Evolutionary conservation across 2,888 invertebrate genomes (phyloP), one percentile per base, ranked within the genome.

Genomic region (Odontocolon sp.): DNA sequence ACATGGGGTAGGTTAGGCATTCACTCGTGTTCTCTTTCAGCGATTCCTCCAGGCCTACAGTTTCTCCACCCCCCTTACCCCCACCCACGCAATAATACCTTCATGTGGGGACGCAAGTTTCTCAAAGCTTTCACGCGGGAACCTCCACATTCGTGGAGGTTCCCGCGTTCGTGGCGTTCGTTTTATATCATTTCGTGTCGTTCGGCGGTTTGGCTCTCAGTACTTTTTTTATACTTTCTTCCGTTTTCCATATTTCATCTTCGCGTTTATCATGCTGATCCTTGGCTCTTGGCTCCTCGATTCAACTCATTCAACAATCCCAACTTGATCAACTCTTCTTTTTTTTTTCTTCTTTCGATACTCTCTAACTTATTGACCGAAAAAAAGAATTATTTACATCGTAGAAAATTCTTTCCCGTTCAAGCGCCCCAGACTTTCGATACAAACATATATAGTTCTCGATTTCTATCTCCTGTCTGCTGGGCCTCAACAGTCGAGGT

Each of bases 1-100:
- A 84, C 81, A 87, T 87, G 86, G 86, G 86, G 87, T 87, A 88
- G 88, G 88, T 87, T 87, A 87, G 87, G 88, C 82, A 83, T 81
- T 77, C 68, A 72, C 69, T 79, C 73, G 72, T 76, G 40, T 74
- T 67, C 33, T 63, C 77, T 47, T 63, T 56, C 68, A 28, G 40
- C 26, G 26, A 36, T 52, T 42, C 52, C 68, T 57, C 57, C 69
- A 33, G 61, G 16, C 26, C 42, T 21, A 11, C 31, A 1, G 23
- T 50, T 14, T 64, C 28, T 8, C 11, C 6, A 14, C 42, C n/a
- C 14, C 38, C 61, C 56, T 67, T 63, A 45, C 54, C 38, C 21
- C 36, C 63, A 16, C 21, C 45, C 23, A 23, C 9, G 14, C 50
- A 50, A 36, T 64, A 33, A 64, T 64, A n/a, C n/a, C n/a, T n/a